These are phyloP conservation scores for Wiebesia pumilae DNA, from an alignment of 1,140 invertebrate genomes.

Conservation along the genomic window DNA sequence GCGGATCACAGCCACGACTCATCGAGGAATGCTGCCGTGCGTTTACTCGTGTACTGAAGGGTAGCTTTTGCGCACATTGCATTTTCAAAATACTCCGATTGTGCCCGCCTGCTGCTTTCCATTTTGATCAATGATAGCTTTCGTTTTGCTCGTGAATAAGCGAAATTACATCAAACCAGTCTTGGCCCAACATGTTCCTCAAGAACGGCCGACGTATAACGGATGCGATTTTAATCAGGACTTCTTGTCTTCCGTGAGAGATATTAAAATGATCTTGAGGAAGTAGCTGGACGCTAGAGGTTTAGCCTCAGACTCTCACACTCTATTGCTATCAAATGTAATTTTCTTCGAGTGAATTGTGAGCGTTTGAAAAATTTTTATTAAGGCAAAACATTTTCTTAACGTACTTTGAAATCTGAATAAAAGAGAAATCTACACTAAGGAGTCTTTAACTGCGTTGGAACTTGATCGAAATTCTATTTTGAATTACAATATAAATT, in stretches of 20 bases:
- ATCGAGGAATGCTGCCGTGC: conserved; percentile 27
- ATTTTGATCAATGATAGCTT: neutral
- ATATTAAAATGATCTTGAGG: neutral
- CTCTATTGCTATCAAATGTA: neutral
- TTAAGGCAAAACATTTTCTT: neutral
- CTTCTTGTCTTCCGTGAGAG: neutral
- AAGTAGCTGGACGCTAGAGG: neutral
- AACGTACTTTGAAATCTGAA: neutral
- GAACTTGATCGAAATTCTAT: neutral
- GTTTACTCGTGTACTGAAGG: neutral
- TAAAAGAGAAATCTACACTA: neutral
- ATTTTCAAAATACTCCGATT: neutral
- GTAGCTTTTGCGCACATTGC: neutral
- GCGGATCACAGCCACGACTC: neutral
- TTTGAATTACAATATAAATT: neutral
- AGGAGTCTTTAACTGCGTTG: neutral
- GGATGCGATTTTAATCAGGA: neutral
- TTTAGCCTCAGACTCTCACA: neutral
- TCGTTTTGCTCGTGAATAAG: neutral
- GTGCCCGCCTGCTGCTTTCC: neutral
- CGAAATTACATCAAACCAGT: neutral
- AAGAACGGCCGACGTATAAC: neutral
- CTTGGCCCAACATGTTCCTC: neutral
- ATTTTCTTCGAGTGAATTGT: neutral
- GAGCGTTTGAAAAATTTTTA: neutral